Base-by-base conservation (phyloP, 1,140 invertebrate species). In the Ceratina australensis region DNA sequence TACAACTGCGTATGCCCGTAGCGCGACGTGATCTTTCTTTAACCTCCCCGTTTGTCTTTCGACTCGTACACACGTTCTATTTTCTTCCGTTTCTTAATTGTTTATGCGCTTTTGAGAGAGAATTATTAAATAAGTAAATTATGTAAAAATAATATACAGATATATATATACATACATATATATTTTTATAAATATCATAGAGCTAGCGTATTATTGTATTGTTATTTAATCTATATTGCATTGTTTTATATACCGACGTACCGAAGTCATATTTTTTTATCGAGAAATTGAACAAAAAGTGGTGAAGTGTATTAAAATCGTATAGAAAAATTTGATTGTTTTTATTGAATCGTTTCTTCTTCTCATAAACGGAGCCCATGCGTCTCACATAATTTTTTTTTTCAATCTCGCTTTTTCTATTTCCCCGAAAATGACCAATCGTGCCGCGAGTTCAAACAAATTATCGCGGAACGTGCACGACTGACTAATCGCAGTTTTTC, bases 111-210 rank as follows among this genome's bases (percentile, higher is more conserved):
- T 74, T 66, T 16, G 49, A 77, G 12, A 77, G 57, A 63, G n/a
- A 54, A 54, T 77, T 71, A 71, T 71, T 77, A 42, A 7, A 42
- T 71, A 54, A 63, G 57, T 77, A 77, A 71, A 71, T 77, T 77
- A 77, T 22, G 57, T 71, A 71, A 71, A 42, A 7, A 77, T 61
- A 26, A 64, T 61, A 72, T 66, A 66, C n/a, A 66, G 7, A 66
- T 33, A 68, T 68, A 33, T 68, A 59, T 57, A 57, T 59, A 68
- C 18, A 74, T 57, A 50, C 52, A 68, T 52, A 60, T 69, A 76
- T 76, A 69, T 77, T 63, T 77, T 71, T 77, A 63, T 77, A 71
- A 61, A 61, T 54, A 71, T 76, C 47, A 16, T 28, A 20, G 20
- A 20, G 20, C 56, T 76, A 69, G 49, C 26, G 26, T 61, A 60